These are phyloP conservation scores for Neosilurus mollespiculum DNA, from an alignment of 2,797 vertebrate genomes.

Conservation along the genomic window DNA sequence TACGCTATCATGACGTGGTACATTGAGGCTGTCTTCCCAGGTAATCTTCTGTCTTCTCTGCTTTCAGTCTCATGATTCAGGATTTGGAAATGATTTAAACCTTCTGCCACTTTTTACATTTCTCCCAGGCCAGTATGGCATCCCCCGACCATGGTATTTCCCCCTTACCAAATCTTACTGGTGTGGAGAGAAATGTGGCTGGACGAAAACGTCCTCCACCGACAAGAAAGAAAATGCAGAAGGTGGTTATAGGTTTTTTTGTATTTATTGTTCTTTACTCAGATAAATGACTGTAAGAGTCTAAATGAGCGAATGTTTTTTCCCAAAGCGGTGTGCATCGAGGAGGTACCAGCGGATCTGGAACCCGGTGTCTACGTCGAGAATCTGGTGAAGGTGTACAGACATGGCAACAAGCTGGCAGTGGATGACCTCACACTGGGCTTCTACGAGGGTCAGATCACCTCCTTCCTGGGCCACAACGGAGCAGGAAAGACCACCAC, in stretches of 20 bases:
- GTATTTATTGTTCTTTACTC: background rate
- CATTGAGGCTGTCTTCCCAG: constrained; percentile 95
- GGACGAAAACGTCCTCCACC: constrained; percentile 65
- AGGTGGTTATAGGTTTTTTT: constrained; percentile 69
- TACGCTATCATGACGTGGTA: constrained; percentile 97
- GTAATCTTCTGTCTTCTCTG: constrained; percentile 63
- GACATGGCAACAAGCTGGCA: constrained; percentile 92
- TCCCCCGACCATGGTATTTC: constrained; percentile 95
- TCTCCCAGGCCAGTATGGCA: constrained; percentile 88
- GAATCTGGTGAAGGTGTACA: constrained; percentile 95
- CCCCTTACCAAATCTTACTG: constrained; percentile 92
- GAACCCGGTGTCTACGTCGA: constrained; percentile 93
- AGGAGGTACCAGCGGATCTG: constrained; percentile 90
- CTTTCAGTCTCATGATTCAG: background rate
- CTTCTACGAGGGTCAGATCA: constrained; percentile 97
- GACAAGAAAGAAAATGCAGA: constrained; percentile 80
- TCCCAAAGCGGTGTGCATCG: constrained; percentile 82
- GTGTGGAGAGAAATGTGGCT: constrained; percentile 85
- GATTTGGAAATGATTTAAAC: background rate
- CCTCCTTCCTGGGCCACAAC: constrained; percentile 96
- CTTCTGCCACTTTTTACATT: background rate
- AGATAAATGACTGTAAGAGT: background rate
- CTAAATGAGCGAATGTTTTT: constrained; percentile 15
- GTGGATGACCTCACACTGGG: constrained; percentile 90
- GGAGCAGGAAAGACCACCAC: constrained; percentile 98